Evolutionary conservation across 2,113 vertebrate genomes (phyloP).

Genomic region (Oreochromis aureus): DNA sequence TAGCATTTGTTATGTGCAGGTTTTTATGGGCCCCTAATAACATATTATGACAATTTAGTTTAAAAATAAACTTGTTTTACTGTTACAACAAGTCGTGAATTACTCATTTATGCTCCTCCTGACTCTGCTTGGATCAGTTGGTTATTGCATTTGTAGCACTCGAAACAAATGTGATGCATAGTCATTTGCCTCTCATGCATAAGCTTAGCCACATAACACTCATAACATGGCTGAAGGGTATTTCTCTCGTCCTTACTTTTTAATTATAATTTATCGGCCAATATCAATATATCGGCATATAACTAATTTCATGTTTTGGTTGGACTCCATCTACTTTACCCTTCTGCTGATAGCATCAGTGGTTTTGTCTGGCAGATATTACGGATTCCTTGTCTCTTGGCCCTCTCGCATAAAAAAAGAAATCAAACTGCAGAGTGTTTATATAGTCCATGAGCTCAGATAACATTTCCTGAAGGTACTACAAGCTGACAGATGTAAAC

Average conservation of each 20-base stretch:
- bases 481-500: constrained; percentile 18
- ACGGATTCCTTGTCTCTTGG: not conserved
- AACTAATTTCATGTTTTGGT: not conserved
- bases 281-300: not conserved
- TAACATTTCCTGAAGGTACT: constrained; percentile 6
- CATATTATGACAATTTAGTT: not conserved
- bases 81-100: not conserved
- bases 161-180: not conserved
- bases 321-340: not conserved
- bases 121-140: not conserved
- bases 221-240: not conserved
- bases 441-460: not conserved
- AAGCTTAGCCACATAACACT: not conserved
- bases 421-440: not conserved
- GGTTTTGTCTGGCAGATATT: not conserved
- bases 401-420: not conserved
- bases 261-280: not conserved
- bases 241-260: not conserved
- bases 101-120: not conserved
- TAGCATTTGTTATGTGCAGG: not conserved
- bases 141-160: not conserved
- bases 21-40: not conserved
- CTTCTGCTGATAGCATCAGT: not conserved
- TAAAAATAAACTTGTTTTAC: not conserved
- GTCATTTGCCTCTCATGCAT: not conserved